Conservation (phyloP, 2,888 invertebrate genomes). For the Oligia strigilis region DNA sequence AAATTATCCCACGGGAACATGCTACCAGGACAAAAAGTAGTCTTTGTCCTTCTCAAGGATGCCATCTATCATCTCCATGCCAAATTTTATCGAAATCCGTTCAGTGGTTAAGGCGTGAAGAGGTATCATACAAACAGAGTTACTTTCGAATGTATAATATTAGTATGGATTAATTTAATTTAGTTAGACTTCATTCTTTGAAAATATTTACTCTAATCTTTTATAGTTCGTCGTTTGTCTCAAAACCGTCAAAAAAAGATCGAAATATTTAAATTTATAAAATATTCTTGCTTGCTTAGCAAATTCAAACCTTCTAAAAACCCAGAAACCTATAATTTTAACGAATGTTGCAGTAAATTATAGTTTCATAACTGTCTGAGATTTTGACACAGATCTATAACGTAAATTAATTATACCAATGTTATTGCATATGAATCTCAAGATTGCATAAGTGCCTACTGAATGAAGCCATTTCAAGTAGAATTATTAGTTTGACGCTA, state of each 20-base stretch:
- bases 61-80: background rate
- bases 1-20: background rate
- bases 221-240: background rate
- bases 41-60: background rate
- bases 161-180: background rate
- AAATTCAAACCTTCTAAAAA: background rate
- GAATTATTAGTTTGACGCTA: background rate
- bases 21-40: background rate
- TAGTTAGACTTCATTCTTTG: background rate
- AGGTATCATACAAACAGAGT: background rate
- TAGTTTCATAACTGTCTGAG: constrained; percentile 38
- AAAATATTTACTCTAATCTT: background rate
- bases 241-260: background rate
- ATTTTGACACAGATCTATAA: constrained; percentile 44
- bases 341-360: constrained; percentile 5
- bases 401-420: constrained; percentile 33
- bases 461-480: background rate
- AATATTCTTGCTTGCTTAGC: background rate
- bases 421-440: background rate
- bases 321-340: constrained; percentile 21
- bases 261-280: background rate
- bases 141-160: background rate
- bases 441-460: constrained; percentile 20
- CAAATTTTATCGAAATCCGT: background rate
- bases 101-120: background rate